phyloP scores from a whole-genome alignment of 2,113 vertebrate species.

The Scomber scombrus region DNA sequence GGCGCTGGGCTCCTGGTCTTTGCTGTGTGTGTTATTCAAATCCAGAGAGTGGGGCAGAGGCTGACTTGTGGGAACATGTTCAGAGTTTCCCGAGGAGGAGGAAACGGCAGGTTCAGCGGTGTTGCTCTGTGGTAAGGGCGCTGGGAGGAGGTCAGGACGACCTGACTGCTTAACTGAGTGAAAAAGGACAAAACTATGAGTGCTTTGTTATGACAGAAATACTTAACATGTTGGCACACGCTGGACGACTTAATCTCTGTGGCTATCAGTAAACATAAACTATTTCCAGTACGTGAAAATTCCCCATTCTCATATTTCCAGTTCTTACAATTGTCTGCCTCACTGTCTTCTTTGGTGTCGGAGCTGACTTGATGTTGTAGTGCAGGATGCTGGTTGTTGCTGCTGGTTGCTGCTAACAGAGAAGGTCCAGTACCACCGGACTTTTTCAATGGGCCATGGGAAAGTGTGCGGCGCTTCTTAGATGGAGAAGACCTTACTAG shows the following conservation, averaged over 20 bases:
- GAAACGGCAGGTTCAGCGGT: slow-evolving; percentile 78
- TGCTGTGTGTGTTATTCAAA: slow-evolving; percentile 26
- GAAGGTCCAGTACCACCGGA: slow-evolving; percentile 51
- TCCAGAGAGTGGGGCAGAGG: slow-evolving; percentile 26
- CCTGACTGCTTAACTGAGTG: slow-evolving; percentile 83
- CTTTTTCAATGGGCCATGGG: slow-evolving; percentile 78
- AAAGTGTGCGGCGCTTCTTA: slow-evolving; percentile 90
- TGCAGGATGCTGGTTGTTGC: slow-evolving; percentile 37
- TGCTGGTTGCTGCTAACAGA: slow-evolving; percentile 53
- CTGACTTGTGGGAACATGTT: slow-evolving; percentile 28
- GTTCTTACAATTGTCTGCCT: slow-evolving; percentile 86
- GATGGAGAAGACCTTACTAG: slow-evolving; percentile 90
- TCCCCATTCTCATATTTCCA: not conserved
- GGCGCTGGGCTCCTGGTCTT: slow-evolving; percentile 42
- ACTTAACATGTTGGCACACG: slow-evolving; percentile 35
- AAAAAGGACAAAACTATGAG: slow-evolving; percentile 16
- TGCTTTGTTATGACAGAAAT: slow-evolving; percentile 18
- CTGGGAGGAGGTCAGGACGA: slow-evolving; percentile 90
- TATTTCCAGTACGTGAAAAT: not conserved
- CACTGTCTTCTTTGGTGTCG: slow-evolving; percentile 75
- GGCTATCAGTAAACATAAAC: not conserved
- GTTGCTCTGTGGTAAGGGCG: slow-evolving; percentile 79
- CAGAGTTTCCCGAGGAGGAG: slow-evolving; percentile 77
- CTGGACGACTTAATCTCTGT: slow-evolving; percentile 10
- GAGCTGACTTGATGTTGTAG: slow-evolving; percentile 56